phyloP scores from a whole-genome alignment of 2,888 invertebrate species.

The Perizoma flavofasciatum region DNA sequence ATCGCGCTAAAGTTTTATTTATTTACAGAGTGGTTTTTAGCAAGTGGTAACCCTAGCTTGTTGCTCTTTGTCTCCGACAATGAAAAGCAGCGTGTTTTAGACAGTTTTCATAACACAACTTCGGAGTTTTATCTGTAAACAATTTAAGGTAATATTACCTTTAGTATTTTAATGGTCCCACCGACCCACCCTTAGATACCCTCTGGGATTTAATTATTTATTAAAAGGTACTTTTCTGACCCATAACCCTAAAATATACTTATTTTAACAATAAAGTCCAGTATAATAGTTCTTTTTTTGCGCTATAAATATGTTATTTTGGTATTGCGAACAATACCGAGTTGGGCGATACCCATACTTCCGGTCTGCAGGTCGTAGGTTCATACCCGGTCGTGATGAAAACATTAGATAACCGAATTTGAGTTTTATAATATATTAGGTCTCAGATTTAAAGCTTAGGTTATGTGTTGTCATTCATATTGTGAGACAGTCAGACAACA shows the following conservation, averaged over 20 bases:
- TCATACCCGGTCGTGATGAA: too few relatives aligned
- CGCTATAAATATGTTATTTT: too few relatives aligned
- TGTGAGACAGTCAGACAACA: too few relatives aligned
- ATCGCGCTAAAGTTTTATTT: not conserved
- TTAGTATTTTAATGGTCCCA: constrained; percentile 9
- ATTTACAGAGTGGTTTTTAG: not conserved
- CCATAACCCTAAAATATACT: not conserved
- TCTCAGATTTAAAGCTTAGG: too few relatives aligned
- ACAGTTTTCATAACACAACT: constrained; percentile 45
- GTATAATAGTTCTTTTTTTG: not conserved
- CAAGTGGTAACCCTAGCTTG: constrained; percentile 6
- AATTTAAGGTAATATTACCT: constrained; percentile 13
- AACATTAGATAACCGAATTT: too few relatives aligned
- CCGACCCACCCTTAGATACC: too few relatives aligned
- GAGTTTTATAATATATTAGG: too few relatives aligned
- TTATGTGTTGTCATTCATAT: too few relatives aligned
- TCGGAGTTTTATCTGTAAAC: constrained; percentile 35
- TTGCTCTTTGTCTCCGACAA: constrained; percentile 25
- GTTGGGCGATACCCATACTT: too few relatives aligned
- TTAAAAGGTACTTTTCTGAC: constrained; percentile 11
- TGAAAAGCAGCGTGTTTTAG: constrained; percentile 37
- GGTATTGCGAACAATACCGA: too few relatives aligned
- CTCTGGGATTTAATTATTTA: constrained; percentile 18
- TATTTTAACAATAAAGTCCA: not conserved
- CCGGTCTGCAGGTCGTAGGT: too few relatives aligned